phyloP scores from a whole-genome alignment of 2,888 invertebrate species.

The Mythimna ferrago region DNA sequence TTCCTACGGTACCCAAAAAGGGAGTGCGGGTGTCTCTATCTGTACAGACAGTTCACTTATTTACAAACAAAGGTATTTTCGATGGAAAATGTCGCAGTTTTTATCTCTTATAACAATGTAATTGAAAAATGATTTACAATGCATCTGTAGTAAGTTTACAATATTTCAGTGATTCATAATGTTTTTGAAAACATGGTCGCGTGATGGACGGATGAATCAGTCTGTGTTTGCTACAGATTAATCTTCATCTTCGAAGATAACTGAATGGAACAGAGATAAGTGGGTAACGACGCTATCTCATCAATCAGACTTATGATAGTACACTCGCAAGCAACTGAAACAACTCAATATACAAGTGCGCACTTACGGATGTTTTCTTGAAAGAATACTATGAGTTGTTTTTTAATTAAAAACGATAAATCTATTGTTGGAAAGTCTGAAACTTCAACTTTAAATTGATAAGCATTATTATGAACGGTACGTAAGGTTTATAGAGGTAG shows the following conservation, averaged over 20 bases:
- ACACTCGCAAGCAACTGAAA: no score
- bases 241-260: conserved; percentile 23
- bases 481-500: no score
- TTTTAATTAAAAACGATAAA: no score
- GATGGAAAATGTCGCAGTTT: conserved; percentile 9
- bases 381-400: no score
- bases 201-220: conserved; percentile 34
- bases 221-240: conserved; percentile 7
- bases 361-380: no score
- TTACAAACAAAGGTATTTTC: conserved; percentile 4
- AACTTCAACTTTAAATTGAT: no score
- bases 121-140: conserved; percentile 17
- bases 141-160: conserved; percentile 17
- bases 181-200: conserved; percentile 29
- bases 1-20: no score
- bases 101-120: conserved; percentile 19
- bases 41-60: neutral
- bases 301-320: conserved; percentile 35
- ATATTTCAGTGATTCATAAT: conserved; percentile 38
- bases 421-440: no score
- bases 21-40: no score
- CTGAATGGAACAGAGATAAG: conserved; percentile 33
- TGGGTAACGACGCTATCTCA: conserved; percentile 23
- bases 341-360: no score
- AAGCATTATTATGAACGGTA: no score